Conservation (phyloP, 2,888 invertebrate genomes). For the Melanostoma mellinum region DNA sequence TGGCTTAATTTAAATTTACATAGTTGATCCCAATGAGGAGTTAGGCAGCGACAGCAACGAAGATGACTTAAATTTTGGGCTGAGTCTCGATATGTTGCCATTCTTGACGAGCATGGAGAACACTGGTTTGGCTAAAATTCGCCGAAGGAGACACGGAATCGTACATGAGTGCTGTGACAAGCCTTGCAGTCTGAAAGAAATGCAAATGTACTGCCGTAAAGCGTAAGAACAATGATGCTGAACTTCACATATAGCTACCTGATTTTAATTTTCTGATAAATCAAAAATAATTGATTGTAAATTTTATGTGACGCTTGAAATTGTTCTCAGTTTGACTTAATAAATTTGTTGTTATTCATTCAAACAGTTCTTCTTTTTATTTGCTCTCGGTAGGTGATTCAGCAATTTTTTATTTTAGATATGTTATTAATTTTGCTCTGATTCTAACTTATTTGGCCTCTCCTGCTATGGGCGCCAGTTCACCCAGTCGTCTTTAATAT, state of each 20-base stretch:
- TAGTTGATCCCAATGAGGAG: conserved; percentile 31
- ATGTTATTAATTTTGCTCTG: no score
- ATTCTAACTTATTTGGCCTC: no score
- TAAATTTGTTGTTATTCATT: no score
- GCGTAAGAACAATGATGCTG: neutral
- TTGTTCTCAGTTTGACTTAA: no score
- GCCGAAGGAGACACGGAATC: conserved; percentile 75
- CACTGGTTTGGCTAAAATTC: conserved; percentile 73
- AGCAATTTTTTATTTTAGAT: no score
- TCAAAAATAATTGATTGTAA: no score
- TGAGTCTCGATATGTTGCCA: conserved; percentile 55
- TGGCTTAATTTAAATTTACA: neutral
- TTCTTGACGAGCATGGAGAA: conserved; percentile 74
- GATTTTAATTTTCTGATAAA: neutral
- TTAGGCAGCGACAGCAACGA: neutral
- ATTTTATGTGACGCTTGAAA: no score
- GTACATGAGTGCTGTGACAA: conserved; percentile 77
- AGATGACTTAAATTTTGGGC: conserved; percentile 13
- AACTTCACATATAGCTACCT: neutral
- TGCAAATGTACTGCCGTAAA: conserved; percentile 74
- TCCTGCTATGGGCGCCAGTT: no score
- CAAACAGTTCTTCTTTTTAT: no score
- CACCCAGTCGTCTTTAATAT: no score
- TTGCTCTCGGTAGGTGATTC: no score
- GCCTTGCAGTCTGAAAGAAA: conserved; percentile 74